Base-by-base conservation (phyloP, 2,113 vertebrate species). In the Ameiurus melas region DNA sequence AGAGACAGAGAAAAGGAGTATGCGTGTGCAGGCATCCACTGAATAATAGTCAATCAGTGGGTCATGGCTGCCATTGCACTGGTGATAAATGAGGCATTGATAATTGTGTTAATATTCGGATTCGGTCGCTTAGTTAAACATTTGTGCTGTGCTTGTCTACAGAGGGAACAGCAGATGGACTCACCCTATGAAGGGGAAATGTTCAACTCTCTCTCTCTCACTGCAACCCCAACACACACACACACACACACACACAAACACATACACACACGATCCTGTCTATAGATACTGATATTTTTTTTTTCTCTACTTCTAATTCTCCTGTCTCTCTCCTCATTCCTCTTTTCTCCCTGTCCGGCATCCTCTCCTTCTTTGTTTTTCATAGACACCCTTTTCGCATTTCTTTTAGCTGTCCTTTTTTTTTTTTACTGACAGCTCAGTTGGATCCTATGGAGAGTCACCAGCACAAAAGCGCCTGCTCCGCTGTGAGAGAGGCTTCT, bases 41-140 rank as follows among this genome's bases (percentile, higher is more conserved):
- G 91, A 90, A 87, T 87, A 91, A 91, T 89, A 92, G 94, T 94
- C 94, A 92, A 94, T 94, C 94, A 93, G 68, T 66, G 89, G 91
- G 92, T 92, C 89, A 89, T 91, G 93, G 92, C 91, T 92, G 93
- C 90, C 94, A 93, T 90, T 92, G 93, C 90, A 93, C 93, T 89
- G 91, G 92, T 94, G 94, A 92, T 93, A 95, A 95, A 95, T 94
- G 94, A 94, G 94, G 93, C 94, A 91, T 94, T 92, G 89, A 92
- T 95, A 95, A 96, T 94, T 94, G 92, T 93, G 94, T 96, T 95
- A 95, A 93, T 86, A 83, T 86, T 22, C 90, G 88, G 93, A 95
- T 92, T 94, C 93, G 93, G 94, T 92, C 92, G 93, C 94, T 95
- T 93, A 93, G 91, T 91, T 93, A 94, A 93, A 93, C 93, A 94